Base-by-base conservation (phyloP, 2,888 invertebrate genomes). In the Aspidiotus rigidus region DNA sequence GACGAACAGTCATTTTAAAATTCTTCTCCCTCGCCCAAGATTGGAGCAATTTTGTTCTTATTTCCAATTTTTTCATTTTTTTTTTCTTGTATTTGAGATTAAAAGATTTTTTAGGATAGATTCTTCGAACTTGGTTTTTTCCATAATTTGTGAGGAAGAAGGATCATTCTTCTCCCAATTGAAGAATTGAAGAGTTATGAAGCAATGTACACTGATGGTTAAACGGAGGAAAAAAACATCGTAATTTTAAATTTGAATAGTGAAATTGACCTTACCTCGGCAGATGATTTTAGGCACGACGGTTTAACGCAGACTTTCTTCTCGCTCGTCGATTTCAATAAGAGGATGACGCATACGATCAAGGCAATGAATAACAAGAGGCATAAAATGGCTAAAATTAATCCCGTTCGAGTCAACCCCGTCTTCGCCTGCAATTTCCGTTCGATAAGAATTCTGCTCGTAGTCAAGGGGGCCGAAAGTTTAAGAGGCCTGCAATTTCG, bases 271-370 rank as follows among this genome's bases (percentile, higher is more conserved):
- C 28, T 75, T 74, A 82, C 82, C 80, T 80, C 79, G 44, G 82
- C 79, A 39, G 83, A 79, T n/a, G 80, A 80, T 61, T 78, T 75
- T 53, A 83, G 78, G 75, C 83, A 83, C 9, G 79, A 77, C 0
- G 81, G 76, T 16, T 78, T 77, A 67, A 76, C 75, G 74, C 83
- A 83, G 55, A 80, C 76, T 62, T 76, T 75, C 53, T 75, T 75
- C 2, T 78, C 78, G 15, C 59, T 57, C 28, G 66, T n/a, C 59
- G 78, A 75, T n/a, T 74, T 74, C 7, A 82, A 82, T 80, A 82
- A 81, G 15, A 79, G 74, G 15, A 78, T 77, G 11, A 77, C 76
- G 74, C 83, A 75, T 13, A 78, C 77, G 67, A 83, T 74, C 59
- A 83, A 76, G 44, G 79, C 75, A 59, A 82, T 74, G 28, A 81